A percentile compares a stretch with the other conserved stretches of the same genome.
Evolutionary conservation across 2,113 vertebrate species (phyloP).

Genomic region (Prolemur simus): DNA sequence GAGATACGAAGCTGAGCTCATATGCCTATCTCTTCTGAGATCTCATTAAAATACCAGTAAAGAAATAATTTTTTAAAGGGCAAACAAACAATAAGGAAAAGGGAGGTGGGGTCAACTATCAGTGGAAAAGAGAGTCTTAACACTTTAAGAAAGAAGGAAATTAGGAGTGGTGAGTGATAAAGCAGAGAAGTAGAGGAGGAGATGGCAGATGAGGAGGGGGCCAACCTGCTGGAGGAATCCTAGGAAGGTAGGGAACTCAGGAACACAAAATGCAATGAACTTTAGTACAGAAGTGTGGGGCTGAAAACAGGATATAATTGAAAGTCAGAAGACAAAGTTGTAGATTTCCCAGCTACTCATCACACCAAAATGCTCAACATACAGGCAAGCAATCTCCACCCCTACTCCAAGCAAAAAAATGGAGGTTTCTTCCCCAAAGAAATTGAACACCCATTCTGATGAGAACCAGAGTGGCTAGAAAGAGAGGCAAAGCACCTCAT

Average conservation of each 20-base stretch:
- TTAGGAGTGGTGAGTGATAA: not conserved
- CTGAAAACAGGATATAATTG: not conserved
- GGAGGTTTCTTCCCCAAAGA: not conserved
- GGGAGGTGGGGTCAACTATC: not conserved
- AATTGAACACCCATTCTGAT: not conserved
- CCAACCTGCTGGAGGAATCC: not conserved
- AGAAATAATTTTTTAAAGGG: not conserved
- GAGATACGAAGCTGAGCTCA: not conserved
- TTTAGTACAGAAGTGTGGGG: not conserved
- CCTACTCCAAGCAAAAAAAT: not conserved
- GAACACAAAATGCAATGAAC: not conserved
- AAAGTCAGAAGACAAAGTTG: not conserved
- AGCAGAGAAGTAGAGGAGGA: not conserved
- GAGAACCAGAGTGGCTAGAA: not conserved
- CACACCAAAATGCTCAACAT: not conserved
- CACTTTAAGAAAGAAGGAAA: slow-evolving; percentile 1
- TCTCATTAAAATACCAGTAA: slow-evolving; percentile 10
- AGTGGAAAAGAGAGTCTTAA: not conserved
- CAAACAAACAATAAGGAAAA: slow-evolving; percentile 19
- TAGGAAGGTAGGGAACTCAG: not conserved
- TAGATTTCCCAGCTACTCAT: not conserved
- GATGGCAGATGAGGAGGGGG: not conserved
- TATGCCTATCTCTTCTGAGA: not conserved
- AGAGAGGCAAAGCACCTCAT: not conserved
- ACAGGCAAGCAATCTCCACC: not conserved